Base-by-base conservation (phyloP, 2,888 invertebrate species). In the Petrolisthes manimaculis region DNA sequence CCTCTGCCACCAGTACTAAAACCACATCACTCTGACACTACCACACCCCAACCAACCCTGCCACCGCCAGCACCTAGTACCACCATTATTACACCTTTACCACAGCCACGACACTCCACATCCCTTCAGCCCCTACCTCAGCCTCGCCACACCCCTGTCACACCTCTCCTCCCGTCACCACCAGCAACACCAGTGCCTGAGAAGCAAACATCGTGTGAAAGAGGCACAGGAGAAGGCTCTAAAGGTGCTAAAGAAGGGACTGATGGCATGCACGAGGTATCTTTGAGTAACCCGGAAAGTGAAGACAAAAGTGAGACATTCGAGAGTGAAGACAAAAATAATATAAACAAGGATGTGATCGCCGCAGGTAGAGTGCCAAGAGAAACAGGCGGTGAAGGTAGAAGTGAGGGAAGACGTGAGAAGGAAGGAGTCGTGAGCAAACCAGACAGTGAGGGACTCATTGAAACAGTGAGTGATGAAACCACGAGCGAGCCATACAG, bases 11-110 rank as follows among this genome's bases (percentile, higher is more conserved):
- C 37, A 37, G 1, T 37, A 37, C 53, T 8, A 4, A n/a, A 55
- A 18, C 12, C 61, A 61, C 12, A 18, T 61, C 61, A 18, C 9
- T 9, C 9, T 14, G 61, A 14, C 61, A 80, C 24, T 55, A 56
- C 80, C 56, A 80, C 79, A 51, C 51, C 79, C 78, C 37, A 37
- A 12, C 78, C 78, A 8, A 53, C 79, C n/a, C 55, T 4, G 54
- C 53, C 78, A 78, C 53, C 55, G 18, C n/a, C 54, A 55, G 21
- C 18, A 9, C 18, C 61, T 61, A 9, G 18, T 18, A 0, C 56
- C 80, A 21, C 24, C 80, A 80, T 24, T 56, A 9, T 18, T 61
- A 61, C 61, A 12, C 61, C 61, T 3, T 18, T 18, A 18, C 61
- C 61, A 61, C 9, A 12, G 61, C 61, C 61, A 9, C 61, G 18